phyloP scores from a whole-genome alignment of 1,140 invertebrate species.

The Drosophila nigrodunni region DNA sequence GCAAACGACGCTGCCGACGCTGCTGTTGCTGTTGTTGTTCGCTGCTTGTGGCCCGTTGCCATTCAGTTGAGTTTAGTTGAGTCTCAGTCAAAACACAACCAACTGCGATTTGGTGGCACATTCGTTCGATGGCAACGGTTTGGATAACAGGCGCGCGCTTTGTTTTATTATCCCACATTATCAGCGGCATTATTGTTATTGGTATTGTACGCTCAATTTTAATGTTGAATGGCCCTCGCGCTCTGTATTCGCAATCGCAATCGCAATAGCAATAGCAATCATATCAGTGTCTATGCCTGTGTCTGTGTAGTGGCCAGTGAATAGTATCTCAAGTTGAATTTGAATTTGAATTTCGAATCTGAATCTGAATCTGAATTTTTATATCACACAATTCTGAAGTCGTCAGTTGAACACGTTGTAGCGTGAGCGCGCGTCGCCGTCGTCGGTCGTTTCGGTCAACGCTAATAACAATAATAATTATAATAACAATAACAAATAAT shows the following conservation, averaged over 20 bases:
- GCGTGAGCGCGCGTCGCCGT: conserved; percentile 55
- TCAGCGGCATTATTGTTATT: conserved; percentile 83
- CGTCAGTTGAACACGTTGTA: conserved; percentile 50
- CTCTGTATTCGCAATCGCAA: conserved; percentile 42
- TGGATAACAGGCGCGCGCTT: conserved; percentile 85
- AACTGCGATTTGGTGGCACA: conserved; percentile 84
- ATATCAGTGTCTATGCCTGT: not conserved
- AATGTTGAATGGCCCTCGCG: conserved; percentile 58
- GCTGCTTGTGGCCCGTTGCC: conserved; percentile 42
- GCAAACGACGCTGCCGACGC: conserved; percentile 35
- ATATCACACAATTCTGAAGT: conserved; percentile 3
- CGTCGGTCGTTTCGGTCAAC: conserved; percentile 61
- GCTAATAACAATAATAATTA: conserved; percentile 58
- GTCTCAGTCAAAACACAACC: conserved; percentile 84
- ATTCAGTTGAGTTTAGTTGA: conserved; percentile 63
- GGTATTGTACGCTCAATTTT: conserved; percentile 66
- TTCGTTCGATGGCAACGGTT: conserved; percentile 84
- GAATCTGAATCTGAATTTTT: conserved; percentile 17
- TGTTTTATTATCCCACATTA: conserved; percentile 84
- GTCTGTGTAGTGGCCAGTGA: conserved; percentile 34
- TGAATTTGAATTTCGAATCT: conserved; percentile 29
- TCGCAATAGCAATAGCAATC: conserved; percentile 40
- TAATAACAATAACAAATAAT: conserved; percentile 43
- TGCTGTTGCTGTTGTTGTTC: conserved; percentile 13
- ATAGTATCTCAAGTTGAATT: conserved; percentile 17